Evolutionary conservation across 2,888 invertebrate species (phyloP).

Genomic region (Lamellibrachia columna): DNA sequence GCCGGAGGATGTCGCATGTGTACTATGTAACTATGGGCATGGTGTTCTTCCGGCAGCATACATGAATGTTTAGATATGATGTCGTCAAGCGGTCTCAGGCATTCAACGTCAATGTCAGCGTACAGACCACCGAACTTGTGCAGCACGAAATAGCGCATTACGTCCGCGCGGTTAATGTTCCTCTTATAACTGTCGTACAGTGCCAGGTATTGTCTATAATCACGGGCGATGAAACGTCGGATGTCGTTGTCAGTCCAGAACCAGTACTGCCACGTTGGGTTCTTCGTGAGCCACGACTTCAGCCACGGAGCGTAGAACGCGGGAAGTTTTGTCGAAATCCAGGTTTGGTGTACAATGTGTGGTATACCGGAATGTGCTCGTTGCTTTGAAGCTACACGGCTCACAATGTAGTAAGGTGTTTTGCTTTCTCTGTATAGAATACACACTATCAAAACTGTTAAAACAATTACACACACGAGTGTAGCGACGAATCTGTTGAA

Average conservation of each 20-base stretch:
- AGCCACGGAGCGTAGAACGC: constrained; percentile 46
- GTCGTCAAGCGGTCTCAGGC: constrained; percentile 49
- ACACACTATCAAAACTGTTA: no score
- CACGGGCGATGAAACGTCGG: constrained; percentile 49
- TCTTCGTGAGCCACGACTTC: constrained; percentile 52
- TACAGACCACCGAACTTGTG: constrained; percentile 61
- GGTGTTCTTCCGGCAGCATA: constrained; percentile 38
- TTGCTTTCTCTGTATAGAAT: no score
- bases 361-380: constrained; percentile 28
- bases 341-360: constrained; percentile 40
- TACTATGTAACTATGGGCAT: constrained; percentile 34
- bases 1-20: no score
- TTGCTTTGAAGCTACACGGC: neutral
- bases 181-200: constrained; percentile 54
- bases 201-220: constrained; percentile 50
- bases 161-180: constrained; percentile 56
- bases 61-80: constrained; percentile 30
- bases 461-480: no score
- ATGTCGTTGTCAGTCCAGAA: constrained; percentile 62
- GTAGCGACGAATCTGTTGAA: no score
- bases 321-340: constrained; percentile 31
- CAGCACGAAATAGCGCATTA: constrained; percentile 58
- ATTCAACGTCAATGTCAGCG: constrained; percentile 60
- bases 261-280: constrained; percentile 62
- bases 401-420: neutral